A percentile compares a stretch with the other conserved stretches of the same genome.
These are phyloP conservation scores for Hydrolagus affinis DNA, from an alignment of 2,113 vertebrate species.

Conservation along the genomic window DNA sequence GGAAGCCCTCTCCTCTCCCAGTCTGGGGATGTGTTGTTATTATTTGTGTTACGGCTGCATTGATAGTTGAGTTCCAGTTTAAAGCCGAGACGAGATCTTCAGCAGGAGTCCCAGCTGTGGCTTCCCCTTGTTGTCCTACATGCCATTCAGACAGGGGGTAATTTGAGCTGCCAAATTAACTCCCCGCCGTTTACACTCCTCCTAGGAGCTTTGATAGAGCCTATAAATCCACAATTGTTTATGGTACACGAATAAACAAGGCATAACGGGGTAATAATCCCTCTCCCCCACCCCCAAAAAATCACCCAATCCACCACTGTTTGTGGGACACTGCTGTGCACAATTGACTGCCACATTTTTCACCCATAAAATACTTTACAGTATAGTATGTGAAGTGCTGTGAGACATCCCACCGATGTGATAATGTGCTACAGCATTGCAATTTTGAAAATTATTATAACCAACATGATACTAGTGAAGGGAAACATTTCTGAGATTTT, in stretches of 20 bases:
- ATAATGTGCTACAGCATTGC: no score
- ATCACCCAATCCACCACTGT: no score
- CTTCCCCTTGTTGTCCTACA: neutral
- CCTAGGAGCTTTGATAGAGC: neutral
- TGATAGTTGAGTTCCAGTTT: neutral
- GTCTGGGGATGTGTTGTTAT: neutral
- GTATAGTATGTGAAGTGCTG: no score
- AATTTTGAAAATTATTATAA: no score
- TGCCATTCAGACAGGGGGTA: neutral
- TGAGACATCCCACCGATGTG: no score
- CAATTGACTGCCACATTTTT: no score
- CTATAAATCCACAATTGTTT: neutral
- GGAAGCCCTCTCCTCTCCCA: neutral
- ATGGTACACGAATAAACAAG: neutral
- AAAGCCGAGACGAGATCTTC: neutral
- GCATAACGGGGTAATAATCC: neutral
- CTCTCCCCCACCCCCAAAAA: no score
- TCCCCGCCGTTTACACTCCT: neutral
- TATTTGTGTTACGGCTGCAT: neutral
- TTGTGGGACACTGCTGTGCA: no score
- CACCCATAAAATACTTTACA: no score
- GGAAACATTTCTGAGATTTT: no score
- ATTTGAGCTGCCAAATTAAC: conserved; percentile 18
- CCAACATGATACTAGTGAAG: no score
- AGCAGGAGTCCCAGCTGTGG: neutral